These are phyloP conservation scores for Macrosoma leucophasiata DNA, from an alignment of 2,888 invertebrate genomes.

Conservation along the genomic window DNA sequence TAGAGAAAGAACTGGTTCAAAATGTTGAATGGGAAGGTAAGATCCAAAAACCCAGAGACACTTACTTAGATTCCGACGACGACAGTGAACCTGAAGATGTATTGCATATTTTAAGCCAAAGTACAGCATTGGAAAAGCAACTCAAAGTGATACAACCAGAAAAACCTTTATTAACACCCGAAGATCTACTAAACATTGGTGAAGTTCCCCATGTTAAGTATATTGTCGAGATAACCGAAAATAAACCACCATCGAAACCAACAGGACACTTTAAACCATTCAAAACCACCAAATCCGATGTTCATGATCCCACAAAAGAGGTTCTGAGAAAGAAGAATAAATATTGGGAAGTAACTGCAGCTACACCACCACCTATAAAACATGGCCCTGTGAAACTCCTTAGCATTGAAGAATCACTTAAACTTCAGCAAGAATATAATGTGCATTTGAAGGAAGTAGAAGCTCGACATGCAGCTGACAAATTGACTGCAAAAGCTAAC, in stretches of 20 bases:
- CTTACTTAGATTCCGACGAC: conserved; percentile 72
- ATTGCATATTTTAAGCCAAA: conserved; percentile 75
- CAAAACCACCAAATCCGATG: conserved; percentile 72
- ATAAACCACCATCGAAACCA: conserved; percentile 40
- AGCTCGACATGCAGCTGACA: conserved; percentile 73
- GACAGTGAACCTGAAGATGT: conserved; percentile 77
- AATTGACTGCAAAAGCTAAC: conserved; percentile 55
- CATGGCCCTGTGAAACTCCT: conserved; percentile 72
- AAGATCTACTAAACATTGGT: conserved; percentile 66
- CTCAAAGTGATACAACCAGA: conserved; percentile 58
- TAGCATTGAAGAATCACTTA: conserved; percentile 73
- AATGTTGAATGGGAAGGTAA: conserved; percentile 78
- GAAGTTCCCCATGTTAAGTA: conserved; percentile 69
- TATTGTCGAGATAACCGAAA: conserved; percentile 70
- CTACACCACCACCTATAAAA: conserved; percentile 76
- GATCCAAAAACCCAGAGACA: conserved; percentile 39
- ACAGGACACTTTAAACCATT: conserved; percentile 73
- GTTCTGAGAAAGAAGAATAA: conserved; percentile 62
- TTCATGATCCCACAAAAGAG: conserved; percentile 74
- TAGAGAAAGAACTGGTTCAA: conserved; percentile 67
- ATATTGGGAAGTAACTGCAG: conserved; percentile 78
- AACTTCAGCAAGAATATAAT: conserved; percentile 71
- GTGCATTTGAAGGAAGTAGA: conserved; percentile 64
- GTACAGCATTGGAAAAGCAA: conserved; percentile 63
- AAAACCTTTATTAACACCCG: conserved; percentile 64